Evolutionary conservation across 2,113 vertebrate genomes (phyloP).

Genomic region (Coreoperca whiteheadi): DNA sequence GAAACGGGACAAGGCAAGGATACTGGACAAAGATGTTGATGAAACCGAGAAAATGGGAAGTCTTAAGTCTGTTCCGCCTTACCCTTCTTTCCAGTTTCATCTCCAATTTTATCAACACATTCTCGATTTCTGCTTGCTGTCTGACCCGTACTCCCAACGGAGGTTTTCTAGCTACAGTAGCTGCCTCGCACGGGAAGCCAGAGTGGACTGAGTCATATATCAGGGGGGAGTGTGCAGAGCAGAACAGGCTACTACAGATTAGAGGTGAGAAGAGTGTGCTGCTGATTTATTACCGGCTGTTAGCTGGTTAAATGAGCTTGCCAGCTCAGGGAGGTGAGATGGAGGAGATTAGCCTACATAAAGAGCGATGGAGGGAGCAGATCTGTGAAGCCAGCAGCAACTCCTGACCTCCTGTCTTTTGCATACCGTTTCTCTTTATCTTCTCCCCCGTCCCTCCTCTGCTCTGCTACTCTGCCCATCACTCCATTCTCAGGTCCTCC

Average conservation of each 20-base stretch:
- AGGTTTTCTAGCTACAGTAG: conserved; percentile 22
- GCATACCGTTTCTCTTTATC: conserved; percentile 23
- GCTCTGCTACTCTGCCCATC: not conserved
- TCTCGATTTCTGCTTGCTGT: not conserved
- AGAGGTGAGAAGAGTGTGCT: conserved; percentile 59
- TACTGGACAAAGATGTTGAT: not conserved
- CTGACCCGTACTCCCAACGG: conserved; percentile 8
- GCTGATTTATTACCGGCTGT: conserved; percentile 72
- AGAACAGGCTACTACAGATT: conserved; percentile 50
- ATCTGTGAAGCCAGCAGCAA: conserved; percentile 31
- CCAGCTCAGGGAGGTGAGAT: conserved; percentile 66
- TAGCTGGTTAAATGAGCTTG: conserved; percentile 73
- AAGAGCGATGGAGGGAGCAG: conserved; percentile 54
- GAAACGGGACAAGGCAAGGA: no score
- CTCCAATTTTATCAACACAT: not conserved
- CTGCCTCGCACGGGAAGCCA: conserved; percentile 10
- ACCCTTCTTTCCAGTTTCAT: not conserved
- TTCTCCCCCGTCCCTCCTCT: conserved; percentile 6
- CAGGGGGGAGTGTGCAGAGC: conserved; percentile 50
- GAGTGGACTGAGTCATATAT: conserved; percentile 59
- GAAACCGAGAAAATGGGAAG: not conserved
- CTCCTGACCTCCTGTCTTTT: conserved; percentile 48
- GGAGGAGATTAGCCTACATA: conserved; percentile 75
- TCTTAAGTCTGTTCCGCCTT: not conserved
- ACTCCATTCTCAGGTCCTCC: not conserved